These are phyloP conservation scores for Zaprionus davidi DNA, from an alignment of 1,140 invertebrate species.

Conservation along the genomic window DNA sequence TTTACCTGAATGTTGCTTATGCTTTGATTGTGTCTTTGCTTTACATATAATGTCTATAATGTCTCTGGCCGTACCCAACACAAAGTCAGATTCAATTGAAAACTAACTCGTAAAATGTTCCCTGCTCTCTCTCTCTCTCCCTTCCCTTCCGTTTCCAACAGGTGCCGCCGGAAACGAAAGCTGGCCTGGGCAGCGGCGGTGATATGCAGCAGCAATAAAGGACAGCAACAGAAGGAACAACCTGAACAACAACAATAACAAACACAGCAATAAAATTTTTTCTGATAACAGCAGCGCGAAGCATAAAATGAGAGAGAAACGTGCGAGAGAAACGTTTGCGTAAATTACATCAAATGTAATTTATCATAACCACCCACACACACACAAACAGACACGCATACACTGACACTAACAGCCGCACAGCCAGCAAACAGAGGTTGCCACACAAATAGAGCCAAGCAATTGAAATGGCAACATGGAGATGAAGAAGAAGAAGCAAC, in stretches of 20 bases:
- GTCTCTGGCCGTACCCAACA: slow-evolving; percentile 39
- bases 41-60: slow-evolving; percentile 38
- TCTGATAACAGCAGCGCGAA: slow-evolving; percentile 52
- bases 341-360: slow-evolving; percentile 76
- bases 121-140: slow-evolving; percentile 14
- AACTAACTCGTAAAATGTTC: slow-evolving; percentile 39
- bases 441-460: slow-evolving; percentile 35
- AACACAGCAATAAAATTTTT: slow-evolving; percentile 44
- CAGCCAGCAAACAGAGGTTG: slow-evolving; percentile 39
- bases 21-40: slow-evolving; percentile 67
- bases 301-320: slow-evolving; percentile 45
- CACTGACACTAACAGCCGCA: slow-evolving; percentile 18
- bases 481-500: slow-evolving; percentile 25
- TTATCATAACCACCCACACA: slow-evolving; percentile 53
- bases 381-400: slow-evolving; percentile 22
- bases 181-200: slow-evolving; percentile 89
- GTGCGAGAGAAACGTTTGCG: slow-evolving; percentile 59
- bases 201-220: slow-evolving; percentile 82
- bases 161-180: slow-evolving; percentile 90
- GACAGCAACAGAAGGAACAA: slow-evolving; percentile 24
- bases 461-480: slow-evolving; percentile 21
- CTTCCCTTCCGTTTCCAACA: slow-evolving; percentile 58
- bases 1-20: slow-evolving; percentile 79
- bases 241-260: slow-evolving; percentile 17
- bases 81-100: slow-evolving; percentile 30